A percentile compares a stretch with the other conserved stretches of the same genome.
Evolutionary conservation across 2,797 vertebrate species (phyloP).

Genomic region (Harpagifer antarcticus): DNA sequence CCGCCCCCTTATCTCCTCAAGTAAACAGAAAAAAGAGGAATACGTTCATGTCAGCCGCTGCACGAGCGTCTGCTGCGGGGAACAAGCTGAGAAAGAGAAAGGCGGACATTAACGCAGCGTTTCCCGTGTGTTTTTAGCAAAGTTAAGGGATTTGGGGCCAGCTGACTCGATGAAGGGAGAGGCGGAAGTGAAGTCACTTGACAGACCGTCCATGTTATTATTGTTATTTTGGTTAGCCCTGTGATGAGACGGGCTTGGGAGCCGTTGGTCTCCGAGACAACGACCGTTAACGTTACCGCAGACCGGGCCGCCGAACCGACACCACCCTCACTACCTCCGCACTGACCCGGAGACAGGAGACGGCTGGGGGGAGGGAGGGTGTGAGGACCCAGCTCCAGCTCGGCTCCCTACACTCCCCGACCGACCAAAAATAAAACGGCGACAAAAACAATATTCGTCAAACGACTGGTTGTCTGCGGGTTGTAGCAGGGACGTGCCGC

Average conservation of each 20-base stretch:
- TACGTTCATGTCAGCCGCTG: conserved; percentile 50
- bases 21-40: conserved; percentile 63
- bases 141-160: conserved; percentile 31
- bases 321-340: conserved; percentile 48
- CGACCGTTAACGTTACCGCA: conserved; percentile 61
- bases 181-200: conserved; percentile 90
- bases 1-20: conserved; percentile 65
- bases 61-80: conserved; percentile 17
- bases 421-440: conserved; percentile 70
- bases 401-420: conserved; percentile 63
- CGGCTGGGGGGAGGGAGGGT: conserved; percentile 69
- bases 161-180: conserved; percentile 80
- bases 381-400: conserved; percentile 76
- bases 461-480: conserved; percentile 66
- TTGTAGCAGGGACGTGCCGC: conserved; percentile 66
- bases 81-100: background rate
- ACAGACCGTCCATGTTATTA: conserved; percentile 90
- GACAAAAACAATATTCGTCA: conserved; percentile 75
- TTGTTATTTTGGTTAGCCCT: conserved; percentile 88
- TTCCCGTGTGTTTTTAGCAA: conserved; percentile 4
- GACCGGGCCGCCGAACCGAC: conserved; percentile 70
- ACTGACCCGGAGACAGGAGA: conserved; percentile 75
- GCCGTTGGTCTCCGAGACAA: conserved; percentile 72
- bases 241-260: conserved; percentile 84
- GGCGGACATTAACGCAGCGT: background rate